These are phyloP conservation scores for Buphagus erythrorhynchus DNA, from an alignment of 2,797 vertebrate genomes.

Conservation along the genomic window DNA sequence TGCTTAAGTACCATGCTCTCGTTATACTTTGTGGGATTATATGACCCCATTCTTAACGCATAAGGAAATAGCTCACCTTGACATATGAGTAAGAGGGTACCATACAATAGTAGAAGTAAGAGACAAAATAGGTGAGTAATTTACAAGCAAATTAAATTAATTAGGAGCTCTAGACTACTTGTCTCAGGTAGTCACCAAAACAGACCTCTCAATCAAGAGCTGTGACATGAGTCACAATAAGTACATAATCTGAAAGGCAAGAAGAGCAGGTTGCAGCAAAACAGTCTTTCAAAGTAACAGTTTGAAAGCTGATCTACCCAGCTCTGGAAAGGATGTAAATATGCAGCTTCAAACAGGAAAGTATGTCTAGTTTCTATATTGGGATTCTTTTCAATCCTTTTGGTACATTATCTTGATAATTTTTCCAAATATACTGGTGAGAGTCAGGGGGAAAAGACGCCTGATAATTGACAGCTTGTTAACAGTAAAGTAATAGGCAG, in stretches of 20 bases:
- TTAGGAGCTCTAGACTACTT: background rate
- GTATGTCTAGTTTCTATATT: background rate
- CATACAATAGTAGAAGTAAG: background rate
- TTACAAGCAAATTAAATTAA: slow-evolving; percentile 22
- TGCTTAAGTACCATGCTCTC: background rate
- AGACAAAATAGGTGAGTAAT: slow-evolving; percentile 1
- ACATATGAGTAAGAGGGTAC: background rate
- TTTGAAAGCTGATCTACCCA: background rate
- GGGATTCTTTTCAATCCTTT: background rate
- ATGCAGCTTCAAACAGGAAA: background rate
- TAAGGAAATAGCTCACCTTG: background rate
- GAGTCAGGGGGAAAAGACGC: background rate
- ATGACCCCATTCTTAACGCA: background rate
- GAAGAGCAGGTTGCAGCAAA: background rate
- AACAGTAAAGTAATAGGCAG: background rate
- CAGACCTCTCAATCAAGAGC: slow-evolving; percentile 19
- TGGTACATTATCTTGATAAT: background rate
- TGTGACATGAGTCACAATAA: background rate
- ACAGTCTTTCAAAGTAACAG: background rate
- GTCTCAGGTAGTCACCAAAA: background rate
- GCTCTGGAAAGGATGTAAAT: background rate
- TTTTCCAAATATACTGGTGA: background rate
- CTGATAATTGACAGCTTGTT: background rate
- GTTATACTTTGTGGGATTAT: background rate
- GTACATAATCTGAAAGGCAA: background rate